Base-by-base conservation (phyloP, 2,797 vertebrate genomes). In the Hoplostethus atlanticus region DNA sequence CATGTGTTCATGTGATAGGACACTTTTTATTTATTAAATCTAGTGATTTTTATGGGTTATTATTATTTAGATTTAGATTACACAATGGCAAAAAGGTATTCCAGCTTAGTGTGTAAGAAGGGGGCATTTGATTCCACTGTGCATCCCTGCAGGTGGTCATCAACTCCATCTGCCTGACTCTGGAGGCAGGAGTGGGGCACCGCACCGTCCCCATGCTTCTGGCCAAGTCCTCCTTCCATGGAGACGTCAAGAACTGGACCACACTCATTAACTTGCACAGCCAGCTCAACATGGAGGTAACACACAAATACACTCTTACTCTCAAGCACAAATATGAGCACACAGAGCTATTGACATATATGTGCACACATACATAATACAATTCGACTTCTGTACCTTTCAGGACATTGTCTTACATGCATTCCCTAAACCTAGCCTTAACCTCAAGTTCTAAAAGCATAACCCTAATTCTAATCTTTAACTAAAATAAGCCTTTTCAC, bases 101-200 rank as follows among this genome's bases (percentile, higher is more conserved):
- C 3, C 6, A 66, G 21, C 56, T 40, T 66, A 3, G 28, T 34
- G 6, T 25, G 6, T 9, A 28, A 67, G 3, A 47, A n/a, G 4
- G 51, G 31, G 11, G 53, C 16, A 0, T 53, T n/a, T 68, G 1
- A 59, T 79, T 61, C 57, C 3, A 13, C n/a, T 72, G 0, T 73
- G 10, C 17, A 38, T 90, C 47, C 9, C 46, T 97, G 61, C 92
- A 95, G 92, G 84, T 99, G 73, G 88, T 34, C 68, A 94, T 99
- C 84, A 94, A 94, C 71, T 97, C 96, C 42, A 94, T 99, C 84
- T 96, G 97, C 82, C 21, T 99, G 75, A 98, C 98, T 48, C 94
- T 99, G 71, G 98, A 99, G 92, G 98, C 98, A 70, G 98, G 98
- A 2, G 93, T 99, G 74, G 98, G 98, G 48, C 98, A 99, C 73